Percentiles rank a stretch among this genome's conserved stretches.
These are phyloP conservation scores for Coptotermes formosanus DNA, from an alignment of 1,140 invertebrate genomes.

Conservation along the genomic window DNA sequence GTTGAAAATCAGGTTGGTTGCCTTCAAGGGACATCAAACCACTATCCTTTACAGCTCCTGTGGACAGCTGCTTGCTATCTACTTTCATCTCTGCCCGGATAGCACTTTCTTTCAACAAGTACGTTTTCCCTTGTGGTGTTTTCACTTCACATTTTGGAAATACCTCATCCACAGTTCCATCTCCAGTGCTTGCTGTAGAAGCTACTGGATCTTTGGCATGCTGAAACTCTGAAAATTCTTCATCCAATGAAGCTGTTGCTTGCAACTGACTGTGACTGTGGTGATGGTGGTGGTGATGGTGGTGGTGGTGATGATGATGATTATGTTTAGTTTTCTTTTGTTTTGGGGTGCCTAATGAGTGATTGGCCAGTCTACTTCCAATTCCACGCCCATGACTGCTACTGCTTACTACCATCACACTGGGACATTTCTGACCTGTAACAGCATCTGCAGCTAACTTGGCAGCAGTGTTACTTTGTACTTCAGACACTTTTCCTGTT, in stretches of 20 bases:
- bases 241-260: neutral
- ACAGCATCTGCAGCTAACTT: neutral
- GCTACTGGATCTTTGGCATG: constrained; percentile 19
- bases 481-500: neutral
- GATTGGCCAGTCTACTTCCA: constrained; percentile 53
- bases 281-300: constrained; percentile 28
- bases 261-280: neutral
- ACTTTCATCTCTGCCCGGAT: constrained; percentile 42
- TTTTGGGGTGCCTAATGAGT: constrained; percentile 51
- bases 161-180: constrained; percentile 38
- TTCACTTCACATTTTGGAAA: constrained; percentile 51
- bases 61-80: constrained; percentile 38
- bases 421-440: constrained; percentile 23
- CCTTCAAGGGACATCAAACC: constrained; percentile 34
- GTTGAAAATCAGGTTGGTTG: neutral
- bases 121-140: constrained; percentile 46
- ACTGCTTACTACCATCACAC: constrained; percentile 23
- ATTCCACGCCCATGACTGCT: constrained; percentile 39
- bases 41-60: too few relatives aligned
- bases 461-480: neutral
- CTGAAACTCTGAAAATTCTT: constrained; percentile 37
- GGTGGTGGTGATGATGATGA: constrained; percentile 31
- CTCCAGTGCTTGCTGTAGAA: neutral
- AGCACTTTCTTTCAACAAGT: constrained; percentile 50
- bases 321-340: constrained; percentile 33